A percentile compares a stretch with the other conserved stretches of the same genome.
These are phyloP conservation scores for Scaptodrosophila latifasciaeformis DNA, from an alignment of 2,888 invertebrate genomes.

Conservation along the genomic window DNA sequence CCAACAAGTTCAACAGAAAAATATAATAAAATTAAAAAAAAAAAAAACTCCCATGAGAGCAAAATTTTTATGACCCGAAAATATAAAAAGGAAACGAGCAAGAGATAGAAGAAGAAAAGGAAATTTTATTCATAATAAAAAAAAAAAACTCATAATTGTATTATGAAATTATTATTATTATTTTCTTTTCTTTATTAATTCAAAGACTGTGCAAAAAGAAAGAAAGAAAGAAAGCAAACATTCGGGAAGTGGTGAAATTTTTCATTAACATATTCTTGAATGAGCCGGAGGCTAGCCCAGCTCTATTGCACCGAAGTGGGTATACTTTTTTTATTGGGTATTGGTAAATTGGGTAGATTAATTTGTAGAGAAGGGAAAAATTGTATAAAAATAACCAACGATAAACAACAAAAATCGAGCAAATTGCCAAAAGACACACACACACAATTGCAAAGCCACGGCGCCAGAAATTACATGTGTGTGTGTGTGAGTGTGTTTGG, in stretches of 20 bases:
- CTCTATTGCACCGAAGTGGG: no score
- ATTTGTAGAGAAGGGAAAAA: conserved; percentile 4
- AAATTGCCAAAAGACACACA: conserved; percentile 2
- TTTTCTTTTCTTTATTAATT: no score
- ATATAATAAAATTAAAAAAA: background rate
- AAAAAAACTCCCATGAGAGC: no score
- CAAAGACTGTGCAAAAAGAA: conserved; percentile 6
- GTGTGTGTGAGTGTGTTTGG: background rate
- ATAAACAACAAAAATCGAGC: conserved; percentile 9
- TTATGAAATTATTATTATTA: no score
- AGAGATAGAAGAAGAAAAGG: no score
- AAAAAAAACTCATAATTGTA: background rate
- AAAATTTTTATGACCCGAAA: no score
- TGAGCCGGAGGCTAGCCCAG: no score
- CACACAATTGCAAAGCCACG: conserved; percentile 26
- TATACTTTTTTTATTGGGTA: no score
- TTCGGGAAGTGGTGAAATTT: conserved; percentile 37
- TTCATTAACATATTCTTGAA: conserved; percentile 16
- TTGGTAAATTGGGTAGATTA: background rate
- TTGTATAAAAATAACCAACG: background rate
- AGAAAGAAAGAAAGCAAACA: background rate
- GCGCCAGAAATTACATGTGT: conserved; percentile 17
- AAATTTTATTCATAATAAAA: background rate
- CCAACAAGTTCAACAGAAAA: background rate
- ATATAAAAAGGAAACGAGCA: no score